Percentiles rank a stretch among this genome's conserved stretches.
Evolutionary conservation across 2,888 invertebrate genomes (phyloP).

Genomic region (Ophion ventricosus): DNA sequence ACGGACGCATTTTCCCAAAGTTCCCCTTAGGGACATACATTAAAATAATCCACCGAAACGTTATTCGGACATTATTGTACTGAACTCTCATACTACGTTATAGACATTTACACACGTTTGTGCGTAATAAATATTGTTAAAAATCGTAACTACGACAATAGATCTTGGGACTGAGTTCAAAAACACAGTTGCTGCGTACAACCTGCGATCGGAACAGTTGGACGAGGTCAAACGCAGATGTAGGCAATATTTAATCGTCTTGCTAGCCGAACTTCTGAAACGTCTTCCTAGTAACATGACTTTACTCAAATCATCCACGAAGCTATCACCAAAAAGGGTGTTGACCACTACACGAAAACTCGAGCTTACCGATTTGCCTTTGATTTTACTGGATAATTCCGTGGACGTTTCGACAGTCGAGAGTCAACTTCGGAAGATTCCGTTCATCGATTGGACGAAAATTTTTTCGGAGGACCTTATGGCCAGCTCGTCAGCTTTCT

Average conservation of each 20-base stretch:
- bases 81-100: too few species aligned
- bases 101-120: too few species aligned
- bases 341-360: not conserved
- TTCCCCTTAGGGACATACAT: too few species aligned
- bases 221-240: slow-evolving; percentile 58
- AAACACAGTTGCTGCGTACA: slow-evolving; percentile 31
- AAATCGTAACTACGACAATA: too few species aligned
- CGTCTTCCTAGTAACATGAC: slow-evolving; percentile 40
- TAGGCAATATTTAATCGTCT: slow-evolving; percentile 53
- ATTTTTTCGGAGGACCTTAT: slow-evolving; percentile 34
- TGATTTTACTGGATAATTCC: slow-evolving; percentile 25
- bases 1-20: too few species aligned
- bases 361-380: slow-evolving; percentile 3
- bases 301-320: not conserved
- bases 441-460: slow-evolving; percentile 47
- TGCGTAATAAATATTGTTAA: too few species aligned
- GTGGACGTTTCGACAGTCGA: slow-evolving; percentile 31
- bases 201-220: slow-evolving; percentile 45
- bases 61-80: too few species aligned
- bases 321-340: not conserved
- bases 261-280: slow-evolving; percentile 44
- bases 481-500: slow-evolving; percentile 44
- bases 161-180: slow-evolving; percentile 45
- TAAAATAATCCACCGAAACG: too few species aligned
- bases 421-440: slow-evolving; percentile 46